Conservation (phyloP, 2,797 vertebrate species). For the Enteromius unitaeniatus region DNA sequence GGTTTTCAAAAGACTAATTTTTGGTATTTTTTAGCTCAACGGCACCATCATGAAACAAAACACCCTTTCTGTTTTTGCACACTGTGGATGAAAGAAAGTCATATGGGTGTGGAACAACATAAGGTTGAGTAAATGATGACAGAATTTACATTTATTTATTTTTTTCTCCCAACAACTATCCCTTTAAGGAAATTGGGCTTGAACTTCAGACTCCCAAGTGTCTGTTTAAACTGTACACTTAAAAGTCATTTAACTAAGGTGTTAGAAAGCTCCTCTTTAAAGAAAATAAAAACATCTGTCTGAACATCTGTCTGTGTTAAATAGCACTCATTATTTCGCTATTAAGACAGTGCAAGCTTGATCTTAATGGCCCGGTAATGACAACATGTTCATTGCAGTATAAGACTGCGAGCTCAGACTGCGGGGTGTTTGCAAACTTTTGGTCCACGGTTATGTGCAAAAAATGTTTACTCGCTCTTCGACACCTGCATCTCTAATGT, state of each 20-base stretch:
- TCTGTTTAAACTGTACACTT: background rate
- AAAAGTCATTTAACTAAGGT: conserved; percentile 16
- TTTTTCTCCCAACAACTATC: background rate
- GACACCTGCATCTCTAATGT: conserved; percentile 11
- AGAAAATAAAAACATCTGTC: conserved; percentile 36
- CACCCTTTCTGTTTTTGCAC: background rate
- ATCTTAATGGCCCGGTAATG: conserved; percentile 28
- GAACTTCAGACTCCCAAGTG: background rate
- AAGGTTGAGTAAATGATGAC: background rate
- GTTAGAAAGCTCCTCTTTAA: conserved; percentile 7
- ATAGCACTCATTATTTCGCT: conserved; percentile 28
- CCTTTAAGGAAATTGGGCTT: background rate
- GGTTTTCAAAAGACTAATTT: background rate
- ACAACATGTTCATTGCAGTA: conserved; percentile 25
- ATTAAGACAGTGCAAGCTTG: conserved; percentile 31
- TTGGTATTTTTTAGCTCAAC: background rate
- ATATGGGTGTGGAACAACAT: conserved; percentile 12
- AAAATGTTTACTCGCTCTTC: background rate
- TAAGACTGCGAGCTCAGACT: conserved; percentile 17
- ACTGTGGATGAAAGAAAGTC: background rate
- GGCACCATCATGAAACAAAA: background rate
- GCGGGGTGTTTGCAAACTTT: conserved; percentile 20
- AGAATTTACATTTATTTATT: background rate
- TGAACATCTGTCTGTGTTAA: conserved; percentile 30
- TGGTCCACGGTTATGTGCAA: background rate